Conservation (phyloP, 2,113 vertebrate genomes). For the Bubo scandiacus region DNA sequence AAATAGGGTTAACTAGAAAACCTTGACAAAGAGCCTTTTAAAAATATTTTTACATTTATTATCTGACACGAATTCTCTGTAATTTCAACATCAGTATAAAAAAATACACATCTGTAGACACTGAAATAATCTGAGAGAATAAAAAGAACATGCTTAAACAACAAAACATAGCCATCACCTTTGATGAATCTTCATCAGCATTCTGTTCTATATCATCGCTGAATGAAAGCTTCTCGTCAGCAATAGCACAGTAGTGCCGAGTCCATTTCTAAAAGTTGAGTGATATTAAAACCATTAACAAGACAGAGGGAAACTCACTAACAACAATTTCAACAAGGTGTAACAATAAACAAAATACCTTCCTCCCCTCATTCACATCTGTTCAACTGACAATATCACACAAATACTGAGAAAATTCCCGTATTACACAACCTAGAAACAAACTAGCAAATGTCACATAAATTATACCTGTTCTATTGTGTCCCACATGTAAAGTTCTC, state of each 20-base stretch:
- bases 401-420: not conserved
- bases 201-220: conserved; percentile 88
- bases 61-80: not conserved
- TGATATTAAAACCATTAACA: not conserved
- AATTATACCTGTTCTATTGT: conserved; percentile 89
- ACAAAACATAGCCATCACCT: conserved; percentile 48
- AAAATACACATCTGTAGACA: not conserved
- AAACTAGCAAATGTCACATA: not conserved
- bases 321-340: not conserved
- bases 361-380: not conserved
- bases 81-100: not conserved
- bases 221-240: conserved; percentile 90
- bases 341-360: not conserved
- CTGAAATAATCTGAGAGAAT: not conserved
- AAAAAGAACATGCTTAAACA: not conserved
- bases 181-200: conserved; percentile 70
- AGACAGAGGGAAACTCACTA: not conserved
- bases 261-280: conserved; percentile 85
- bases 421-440: not conserved
- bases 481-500: conserved; percentile 95
- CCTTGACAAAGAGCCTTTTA: not conserved
- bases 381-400: not conserved
- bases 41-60: not conserved
- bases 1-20: not conserved
- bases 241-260: conserved; percentile 92